Conservation (phyloP, 2,888 invertebrate species). For the Chymomyza procnemis region DNA sequence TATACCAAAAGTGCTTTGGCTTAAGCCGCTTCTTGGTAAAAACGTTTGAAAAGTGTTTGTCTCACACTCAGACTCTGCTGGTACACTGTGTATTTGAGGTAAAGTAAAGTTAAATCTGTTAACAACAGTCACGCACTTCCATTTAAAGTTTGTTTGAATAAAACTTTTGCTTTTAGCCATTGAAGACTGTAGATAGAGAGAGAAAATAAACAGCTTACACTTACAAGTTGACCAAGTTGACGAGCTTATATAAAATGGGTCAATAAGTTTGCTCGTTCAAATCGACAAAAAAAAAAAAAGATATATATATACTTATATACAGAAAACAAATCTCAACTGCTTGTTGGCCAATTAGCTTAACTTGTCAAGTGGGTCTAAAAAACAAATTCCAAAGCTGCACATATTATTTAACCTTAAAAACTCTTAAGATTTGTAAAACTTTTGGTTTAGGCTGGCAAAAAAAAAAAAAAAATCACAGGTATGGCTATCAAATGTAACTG, state of each 20-base stretch:
- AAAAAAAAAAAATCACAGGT: neutral
- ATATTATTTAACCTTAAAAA: neutral
- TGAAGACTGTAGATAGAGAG: neutral
- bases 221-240: neutral
- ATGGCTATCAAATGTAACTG: neutral
- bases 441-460: neutral
- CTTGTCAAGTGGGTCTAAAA: neutral
- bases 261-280: neutral
- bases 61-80: too few relatives aligned
- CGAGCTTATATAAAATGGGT: neutral
- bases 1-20: too few relatives aligned
- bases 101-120: slow-evolving; percentile 60
- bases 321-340: neutral
- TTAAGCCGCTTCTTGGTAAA: too few relatives aligned
- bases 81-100: too few relatives aligned
- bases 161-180: slow-evolving; percentile 16
- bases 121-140: slow-evolving; percentile 61
- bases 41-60: slow-evolving; percentile 2
- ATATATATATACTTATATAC: too few relatives aligned
- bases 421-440: neutral
- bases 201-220: neutral
- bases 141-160: slow-evolving; percentile 40
- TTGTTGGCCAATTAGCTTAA: neutral
- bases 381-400: neutral
- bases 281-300: neutral